phyloP scores from a whole-genome alignment of 2,888 invertebrate genomes.

The Thera obeliscata region DNA sequence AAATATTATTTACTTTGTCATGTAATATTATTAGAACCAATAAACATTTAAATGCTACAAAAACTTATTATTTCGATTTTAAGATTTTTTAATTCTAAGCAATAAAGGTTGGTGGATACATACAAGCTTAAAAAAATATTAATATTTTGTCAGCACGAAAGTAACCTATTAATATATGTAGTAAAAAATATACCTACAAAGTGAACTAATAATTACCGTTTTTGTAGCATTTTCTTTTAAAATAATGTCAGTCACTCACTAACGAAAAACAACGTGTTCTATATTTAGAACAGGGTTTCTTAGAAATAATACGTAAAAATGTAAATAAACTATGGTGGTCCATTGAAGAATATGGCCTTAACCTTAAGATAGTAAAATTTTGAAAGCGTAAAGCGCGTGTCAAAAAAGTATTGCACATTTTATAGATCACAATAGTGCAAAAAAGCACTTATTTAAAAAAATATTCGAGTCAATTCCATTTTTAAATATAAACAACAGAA shows the following conservation, averaged over 20 bases:
- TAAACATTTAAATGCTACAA: constrained; percentile 36
- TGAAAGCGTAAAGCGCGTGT: constrained; percentile 60
- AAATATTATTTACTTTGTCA: constrained; percentile 62
- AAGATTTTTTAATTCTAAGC: no score
- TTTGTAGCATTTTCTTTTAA: constrained; percentile 51
- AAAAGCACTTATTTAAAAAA: constrained; percentile 56
- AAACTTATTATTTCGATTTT: constrained; percentile 6
- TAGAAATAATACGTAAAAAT: constrained; percentile 33
- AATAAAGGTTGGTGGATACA: no score
- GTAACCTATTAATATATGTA: no score
- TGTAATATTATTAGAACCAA: constrained; percentile 52
- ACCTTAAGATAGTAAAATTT: constrained; percentile 50
- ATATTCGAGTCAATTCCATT: constrained; percentile 45
- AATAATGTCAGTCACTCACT: constrained; percentile 52
- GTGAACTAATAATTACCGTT: constrained; percentile 15
- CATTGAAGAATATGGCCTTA: constrained; percentile 52
- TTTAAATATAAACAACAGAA: constrained; percentile 20
- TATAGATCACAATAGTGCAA: constrained; percentile 63
- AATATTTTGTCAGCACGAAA: no score
- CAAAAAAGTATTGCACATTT: constrained; percentile 59
- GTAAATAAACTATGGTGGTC: constrained; percentile 47
- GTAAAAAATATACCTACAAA: no score
- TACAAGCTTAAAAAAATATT: no score
- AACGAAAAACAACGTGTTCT: constrained; percentile 52
- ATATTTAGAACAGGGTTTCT: constrained; percentile 40